Evolutionary conservation across 2,113 vertebrate species (phyloP).

Genomic region (Lathamus discolor): DNA sequence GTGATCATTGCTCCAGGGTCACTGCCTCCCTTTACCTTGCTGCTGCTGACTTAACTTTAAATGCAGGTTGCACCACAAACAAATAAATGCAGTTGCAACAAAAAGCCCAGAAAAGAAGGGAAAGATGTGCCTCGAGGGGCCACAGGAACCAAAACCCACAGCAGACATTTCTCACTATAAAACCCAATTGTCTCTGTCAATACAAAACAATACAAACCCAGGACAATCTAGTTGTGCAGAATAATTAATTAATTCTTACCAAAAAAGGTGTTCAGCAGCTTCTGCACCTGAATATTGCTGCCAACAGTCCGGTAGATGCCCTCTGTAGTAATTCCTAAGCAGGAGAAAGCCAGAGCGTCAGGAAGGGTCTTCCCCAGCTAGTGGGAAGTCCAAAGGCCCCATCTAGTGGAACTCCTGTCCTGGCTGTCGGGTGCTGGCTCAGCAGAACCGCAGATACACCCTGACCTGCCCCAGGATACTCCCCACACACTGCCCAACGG

Average conservation of each 20-base stretch:
- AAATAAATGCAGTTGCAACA: background rate
- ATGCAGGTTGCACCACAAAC: background rate
- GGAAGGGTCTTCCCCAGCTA: accelerated
- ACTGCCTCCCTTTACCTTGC: background rate
- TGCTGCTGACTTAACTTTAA: background rate
- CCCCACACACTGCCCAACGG: background rate
- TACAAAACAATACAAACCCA: background rate
- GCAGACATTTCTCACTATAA: background rate
- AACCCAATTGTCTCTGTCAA: accelerated
- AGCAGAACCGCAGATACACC: background rate
- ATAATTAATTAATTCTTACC: slow-evolving; percentile 75
- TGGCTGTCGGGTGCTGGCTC: background rate
- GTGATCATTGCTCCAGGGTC: background rate
- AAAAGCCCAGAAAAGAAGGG: background rate
- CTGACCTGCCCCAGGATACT: background rate
- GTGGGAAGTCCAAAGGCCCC: background rate
- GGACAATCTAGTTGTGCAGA: background rate
- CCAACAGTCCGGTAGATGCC: slow-evolving; percentile 95
- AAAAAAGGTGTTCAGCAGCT: slow-evolving; percentile 93
- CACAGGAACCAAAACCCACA: accelerated
- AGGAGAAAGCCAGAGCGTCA: background rate
- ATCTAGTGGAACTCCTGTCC: background rate
- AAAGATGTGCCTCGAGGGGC: background rate
- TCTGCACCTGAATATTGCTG: slow-evolving; percentile 98
- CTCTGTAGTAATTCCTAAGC: slow-evolving; percentile 86